Percentiles rank a stretch among this genome's conserved stretches.
These are phyloP conservation scores for Mormyrus proboscirostris DNA, from an alignment of 2,797 vertebrate species.

Conservation along the genomic window DNA sequence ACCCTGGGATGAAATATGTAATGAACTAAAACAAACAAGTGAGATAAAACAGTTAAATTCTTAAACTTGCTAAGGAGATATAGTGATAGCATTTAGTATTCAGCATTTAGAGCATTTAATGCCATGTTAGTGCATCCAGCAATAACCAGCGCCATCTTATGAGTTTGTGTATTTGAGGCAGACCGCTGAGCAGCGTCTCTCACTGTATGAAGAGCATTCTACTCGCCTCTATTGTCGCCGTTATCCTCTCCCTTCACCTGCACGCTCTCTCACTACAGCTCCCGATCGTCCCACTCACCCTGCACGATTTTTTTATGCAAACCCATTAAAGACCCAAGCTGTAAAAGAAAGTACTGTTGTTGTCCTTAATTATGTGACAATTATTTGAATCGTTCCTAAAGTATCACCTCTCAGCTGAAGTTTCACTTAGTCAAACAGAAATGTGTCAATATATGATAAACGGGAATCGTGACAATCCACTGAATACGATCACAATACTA, in stretches of 20 bases:
- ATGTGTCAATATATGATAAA: background rate
- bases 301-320: conserved; percentile 14
- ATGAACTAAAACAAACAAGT: background rate
- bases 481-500: background rate
- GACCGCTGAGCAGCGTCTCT: conserved; percentile 41
- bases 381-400: background rate
- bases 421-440: background rate
- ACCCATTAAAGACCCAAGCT: conserved; percentile 4
- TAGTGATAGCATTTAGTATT: background rate
- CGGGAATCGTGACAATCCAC: background rate
- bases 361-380: background rate
- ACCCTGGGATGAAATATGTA: background rate
- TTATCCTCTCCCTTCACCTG: background rate
- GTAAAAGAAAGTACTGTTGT: background rate
- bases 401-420: background rate
- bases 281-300: background rate
- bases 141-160: background rate
- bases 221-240: background rate
- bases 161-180: conserved; percentile 66
- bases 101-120: background rate
- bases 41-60: background rate
- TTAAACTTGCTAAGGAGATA: background rate
- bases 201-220: conserved; percentile 30
- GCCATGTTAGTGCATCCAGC: background rate
- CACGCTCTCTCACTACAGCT: background rate